These are phyloP conservation scores for Pipistrellus nathusii DNA, from an alignment of 2,797 vertebrate species.

Conservation along the genomic window DNA sequence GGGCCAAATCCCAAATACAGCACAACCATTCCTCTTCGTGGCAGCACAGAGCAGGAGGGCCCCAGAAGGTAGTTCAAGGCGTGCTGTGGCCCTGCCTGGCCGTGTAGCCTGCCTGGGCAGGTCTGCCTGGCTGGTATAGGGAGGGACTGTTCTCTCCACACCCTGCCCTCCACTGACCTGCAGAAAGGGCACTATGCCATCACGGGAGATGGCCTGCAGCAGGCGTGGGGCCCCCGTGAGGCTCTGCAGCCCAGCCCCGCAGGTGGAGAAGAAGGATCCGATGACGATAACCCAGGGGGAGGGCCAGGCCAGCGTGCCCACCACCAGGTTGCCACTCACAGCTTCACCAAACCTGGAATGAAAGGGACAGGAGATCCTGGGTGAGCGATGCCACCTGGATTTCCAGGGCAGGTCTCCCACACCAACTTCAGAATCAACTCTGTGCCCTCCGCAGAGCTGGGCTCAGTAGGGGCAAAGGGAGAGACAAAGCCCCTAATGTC, in stretches of 20 bases:
- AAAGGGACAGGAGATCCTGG: neutral
- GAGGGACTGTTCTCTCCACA: neutral
- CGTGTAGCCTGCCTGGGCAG: neutral
- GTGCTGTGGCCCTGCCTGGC: neutral
- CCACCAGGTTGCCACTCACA: slow-evolving; percentile 96
- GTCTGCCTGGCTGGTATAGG: neutral
- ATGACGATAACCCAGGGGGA: slow-evolving; percentile 98
- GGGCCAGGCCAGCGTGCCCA: slow-evolving; percentile 96
- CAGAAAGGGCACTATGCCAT: slow-evolving; percentile 96
- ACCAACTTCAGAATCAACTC: neutral
- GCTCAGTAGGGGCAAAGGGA: neutral
- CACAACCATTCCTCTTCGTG: neutral
- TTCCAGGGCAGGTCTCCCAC: neutral
- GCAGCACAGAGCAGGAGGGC: neutral
- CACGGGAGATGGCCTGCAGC: slow-evolving; percentile 96
- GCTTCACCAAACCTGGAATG: slow-evolving; percentile 94
- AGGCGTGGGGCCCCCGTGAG: slow-evolving; percentile 97
- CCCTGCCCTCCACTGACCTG: slow-evolving; percentile 88
- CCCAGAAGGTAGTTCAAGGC: neutral
- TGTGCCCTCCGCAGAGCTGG: neutral
- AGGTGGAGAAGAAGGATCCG: slow-evolving; percentile 98
- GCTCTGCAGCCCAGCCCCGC: slow-evolving; percentile 98
- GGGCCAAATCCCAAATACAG: neutral
- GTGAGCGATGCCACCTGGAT: neutral
- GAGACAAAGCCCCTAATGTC: neutral